phyloP scores from a whole-genome alignment of 1,140 invertebrate genomes.

The Probaryconus sp. region DNA sequence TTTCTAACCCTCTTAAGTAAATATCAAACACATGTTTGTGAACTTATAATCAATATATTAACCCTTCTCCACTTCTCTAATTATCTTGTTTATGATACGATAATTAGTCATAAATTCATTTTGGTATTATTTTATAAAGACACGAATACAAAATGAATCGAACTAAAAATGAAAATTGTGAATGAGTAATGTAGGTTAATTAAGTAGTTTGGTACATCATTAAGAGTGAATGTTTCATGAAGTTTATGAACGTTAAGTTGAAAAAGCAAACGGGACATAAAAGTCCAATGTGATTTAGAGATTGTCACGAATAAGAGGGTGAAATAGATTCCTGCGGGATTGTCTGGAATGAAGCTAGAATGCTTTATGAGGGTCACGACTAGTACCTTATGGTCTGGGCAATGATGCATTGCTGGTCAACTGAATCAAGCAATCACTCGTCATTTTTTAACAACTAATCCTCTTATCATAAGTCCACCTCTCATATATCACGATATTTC shows the following conservation, averaged over 20 bases:
- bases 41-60: too few relatives aligned
- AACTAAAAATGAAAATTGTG: too few relatives aligned
- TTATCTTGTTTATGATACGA: too few relatives aligned
- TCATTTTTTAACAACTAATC: constrained; percentile 57
- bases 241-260: constrained; percentile 55
- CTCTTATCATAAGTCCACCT: constrained; percentile 41
- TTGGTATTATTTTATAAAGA: neutral
- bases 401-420: constrained; percentile 74
- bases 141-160: too few relatives aligned
- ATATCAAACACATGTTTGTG: neutral
- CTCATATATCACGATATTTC: constrained; percentile 27
- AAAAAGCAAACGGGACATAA: constrained; percentile 48
- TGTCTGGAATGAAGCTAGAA: constrained; percentile 71
- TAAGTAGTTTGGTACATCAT: constrained; percentile 24
- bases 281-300: constrained; percentile 58
- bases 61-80: too few relatives aligned
- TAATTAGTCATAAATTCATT: too few relatives aligned
- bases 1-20: constrained; percentile 11
- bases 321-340: constrained; percentile 74
- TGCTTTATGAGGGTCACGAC: constrained; percentile 75
- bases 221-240: constrained; percentile 46
- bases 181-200: neutral
- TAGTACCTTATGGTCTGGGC: constrained; percentile 66
- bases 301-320: constrained; percentile 62
- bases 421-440: constrained; percentile 64